phyloP scores from a whole-genome alignment of 2,797 vertebrate species.

The Xiphophorus birchmanni region DNA sequence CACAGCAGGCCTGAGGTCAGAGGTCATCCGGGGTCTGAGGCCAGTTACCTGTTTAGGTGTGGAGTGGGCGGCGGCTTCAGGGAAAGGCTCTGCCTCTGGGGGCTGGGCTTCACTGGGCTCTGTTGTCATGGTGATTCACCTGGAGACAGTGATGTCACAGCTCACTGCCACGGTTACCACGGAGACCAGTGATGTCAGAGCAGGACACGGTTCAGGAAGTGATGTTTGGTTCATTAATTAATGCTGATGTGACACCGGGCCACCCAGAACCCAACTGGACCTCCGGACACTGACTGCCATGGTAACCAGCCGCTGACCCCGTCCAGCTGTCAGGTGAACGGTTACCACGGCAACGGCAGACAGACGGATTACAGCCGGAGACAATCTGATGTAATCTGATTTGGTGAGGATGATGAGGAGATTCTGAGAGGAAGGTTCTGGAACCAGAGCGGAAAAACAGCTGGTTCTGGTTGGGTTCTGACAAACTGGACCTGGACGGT shows the following conservation, averaged over 20 bases:
- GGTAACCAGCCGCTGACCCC: slow-evolving; percentile 31
- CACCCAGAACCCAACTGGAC: background rate
- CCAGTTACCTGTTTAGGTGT: slow-evolving; percentile 85
- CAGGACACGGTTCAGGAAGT: background rate
- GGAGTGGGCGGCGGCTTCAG: slow-evolving; percentile 86
- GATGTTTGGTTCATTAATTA: background rate
- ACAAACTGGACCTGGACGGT: background rate
- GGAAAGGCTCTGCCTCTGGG: slow-evolving; percentile 81
- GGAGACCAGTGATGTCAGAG: background rate
- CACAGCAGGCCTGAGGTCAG: background rate
- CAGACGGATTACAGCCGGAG: slow-evolving; percentile 32
- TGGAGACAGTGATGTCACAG: slow-evolving; percentile 11
- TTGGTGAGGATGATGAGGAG: slow-evolving; percentile 15
- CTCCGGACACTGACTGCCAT: background rate
- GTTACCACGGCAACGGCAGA: slow-evolving; percentile 39
- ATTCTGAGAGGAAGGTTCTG: background rate
- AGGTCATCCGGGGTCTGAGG: background rate
- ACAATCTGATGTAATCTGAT: slow-evolving; percentile 51
- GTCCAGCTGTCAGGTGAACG: slow-evolving; percentile 42
- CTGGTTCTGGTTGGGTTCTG: background rate
- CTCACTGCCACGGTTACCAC: background rate
- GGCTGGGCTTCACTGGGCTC: slow-evolving; percentile 52
- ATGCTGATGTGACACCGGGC: too few relatives aligned
- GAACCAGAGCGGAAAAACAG: background rate
- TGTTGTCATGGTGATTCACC: slow-evolving; percentile 64